Evolutionary conservation across 2,797 vertebrate species (phyloP), one percentile per base, ranked within the genome.

Genomic region (Pseudomugil tenellus): DNA sequence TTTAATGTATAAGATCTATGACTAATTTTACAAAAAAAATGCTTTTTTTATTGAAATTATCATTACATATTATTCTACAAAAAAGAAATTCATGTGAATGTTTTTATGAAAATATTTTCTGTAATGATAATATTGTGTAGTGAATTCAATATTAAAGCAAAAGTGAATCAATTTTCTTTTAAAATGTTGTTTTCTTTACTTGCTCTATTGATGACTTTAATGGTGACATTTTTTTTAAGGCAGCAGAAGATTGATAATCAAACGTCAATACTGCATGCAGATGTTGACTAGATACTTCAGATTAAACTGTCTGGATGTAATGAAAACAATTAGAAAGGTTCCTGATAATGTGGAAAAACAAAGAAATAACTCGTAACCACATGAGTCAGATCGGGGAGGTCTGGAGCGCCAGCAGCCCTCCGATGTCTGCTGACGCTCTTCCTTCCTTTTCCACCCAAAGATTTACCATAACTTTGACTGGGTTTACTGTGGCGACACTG

Each of bases 391-490:
- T 70, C n/a, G 29, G 63, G 83, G 79, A 74, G 88, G 72, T 82
- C 62, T 70, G 75, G 76, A 81, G 90, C 87, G 88, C 85, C 89
- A 87, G 70, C 72, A 69, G 79, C 67, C 80, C 86, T 87, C 84
- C 72, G 77, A 80, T 87, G 84, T 84, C 86, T 89, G 74, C 81
- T 90, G 92, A 94, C 92, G 93, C 91, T 92, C 91, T 94, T 95
- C 94, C 94, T 94, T 94, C 94, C 94, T 92, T 85, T 93, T 92
- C 93, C 93, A 91, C 93, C 92, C 92, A 89, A 86, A 85, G 79
- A 73, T 48, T 62, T 71, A 70, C 80, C 51, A 43, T 59, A 63
- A 69, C 34, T 82, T 56, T 53, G 63, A 71, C 71, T 65, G 26
- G 54, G 61, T 69, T 74, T 56, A 53, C 39, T 46, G 49, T 56